phyloP scores from a whole-genome alignment of 2,113 vertebrate species.

The Bucco capensis region DNA sequence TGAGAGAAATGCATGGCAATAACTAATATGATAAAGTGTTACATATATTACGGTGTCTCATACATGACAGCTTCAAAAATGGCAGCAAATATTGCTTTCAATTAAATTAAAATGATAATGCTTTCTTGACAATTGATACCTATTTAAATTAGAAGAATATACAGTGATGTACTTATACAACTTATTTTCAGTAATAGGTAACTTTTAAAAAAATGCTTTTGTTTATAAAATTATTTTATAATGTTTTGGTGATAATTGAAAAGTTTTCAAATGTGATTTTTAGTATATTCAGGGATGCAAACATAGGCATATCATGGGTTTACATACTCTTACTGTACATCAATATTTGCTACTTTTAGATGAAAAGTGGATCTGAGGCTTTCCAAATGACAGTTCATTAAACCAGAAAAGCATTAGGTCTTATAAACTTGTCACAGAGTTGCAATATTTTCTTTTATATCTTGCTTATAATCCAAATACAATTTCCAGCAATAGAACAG shows the following conservation, averaged over 20 bases:
- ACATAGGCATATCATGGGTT: neutral
- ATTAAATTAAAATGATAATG: neutral
- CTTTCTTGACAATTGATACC: neutral
- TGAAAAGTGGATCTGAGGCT: neutral
- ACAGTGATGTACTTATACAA: fast-evolving
- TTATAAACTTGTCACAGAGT: neutral
- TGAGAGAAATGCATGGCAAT: neutral
- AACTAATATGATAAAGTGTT: neutral
- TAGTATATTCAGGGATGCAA: neutral
- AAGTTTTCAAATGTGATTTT: neutral
- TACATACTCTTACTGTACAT: neutral
- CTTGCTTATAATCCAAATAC: neutral
- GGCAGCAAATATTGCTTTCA: neutral
- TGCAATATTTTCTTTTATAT: neutral
- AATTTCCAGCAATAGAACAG: neutral
- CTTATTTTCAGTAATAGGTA: neutral
- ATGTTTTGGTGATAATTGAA: neutral
- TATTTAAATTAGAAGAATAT: neutral
- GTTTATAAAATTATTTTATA: neutral
- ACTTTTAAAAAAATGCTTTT: neutral
- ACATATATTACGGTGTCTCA: neutral
- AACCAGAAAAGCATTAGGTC: neutral
- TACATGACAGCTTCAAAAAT: neutral
- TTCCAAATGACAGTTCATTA: neutral
- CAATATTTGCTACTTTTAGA: neutral